Conservation (phyloP, 2,888 invertebrate species). For the Lycaena phlaeas region DNA sequence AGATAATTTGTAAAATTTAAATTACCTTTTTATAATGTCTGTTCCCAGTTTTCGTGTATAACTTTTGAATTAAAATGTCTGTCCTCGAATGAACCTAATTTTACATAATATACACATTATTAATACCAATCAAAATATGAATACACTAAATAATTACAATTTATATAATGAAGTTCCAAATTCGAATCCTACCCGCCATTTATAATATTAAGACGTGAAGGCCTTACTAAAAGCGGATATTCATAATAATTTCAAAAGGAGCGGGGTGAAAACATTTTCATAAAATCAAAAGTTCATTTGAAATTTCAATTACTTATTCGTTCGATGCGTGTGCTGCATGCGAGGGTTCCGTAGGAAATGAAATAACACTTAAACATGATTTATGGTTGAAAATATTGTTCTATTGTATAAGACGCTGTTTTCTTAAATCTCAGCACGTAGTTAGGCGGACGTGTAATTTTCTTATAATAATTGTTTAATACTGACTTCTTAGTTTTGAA, state of each 20-base stretch:
- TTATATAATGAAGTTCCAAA: too few relatives aligned
- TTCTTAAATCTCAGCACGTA: slow-evolving; percentile 54
- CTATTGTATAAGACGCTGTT: slow-evolving; percentile 64
- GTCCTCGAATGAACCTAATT: too few relatives aligned
- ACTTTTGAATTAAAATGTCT: too few relatives aligned
- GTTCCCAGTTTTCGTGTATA: too few relatives aligned
- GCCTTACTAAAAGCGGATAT: slow-evolving; percentile 47
- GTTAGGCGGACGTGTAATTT: too few relatives aligned
- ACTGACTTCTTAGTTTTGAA: too few relatives aligned
- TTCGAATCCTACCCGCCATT: slow-evolving; percentile 7
- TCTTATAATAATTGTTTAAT: too few relatives aligned
- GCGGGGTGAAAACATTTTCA: slow-evolving; percentile 52
- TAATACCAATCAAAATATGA: too few relatives aligned
- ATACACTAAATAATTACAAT: too few relatives aligned
- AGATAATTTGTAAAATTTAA: too few relatives aligned
- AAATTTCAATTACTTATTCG: slow-evolving; percentile 72
- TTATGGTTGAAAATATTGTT: slow-evolving; percentile 63
- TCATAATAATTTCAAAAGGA: slow-evolving; percentile 63
- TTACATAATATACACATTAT: too few relatives aligned
- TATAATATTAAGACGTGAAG: slow-evolving; percentile 7
- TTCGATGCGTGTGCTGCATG: slow-evolving; percentile 63
- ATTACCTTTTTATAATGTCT: too few relatives aligned
- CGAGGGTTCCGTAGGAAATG: slow-evolving; percentile 60
- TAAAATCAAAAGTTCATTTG: slow-evolving; percentile 70
- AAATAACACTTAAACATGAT: slow-evolving; percentile 71